Base-by-base conservation (phyloP, 35 echinoderm and acorn worm species). In the Heliocidaris tuberculata region DNA sequence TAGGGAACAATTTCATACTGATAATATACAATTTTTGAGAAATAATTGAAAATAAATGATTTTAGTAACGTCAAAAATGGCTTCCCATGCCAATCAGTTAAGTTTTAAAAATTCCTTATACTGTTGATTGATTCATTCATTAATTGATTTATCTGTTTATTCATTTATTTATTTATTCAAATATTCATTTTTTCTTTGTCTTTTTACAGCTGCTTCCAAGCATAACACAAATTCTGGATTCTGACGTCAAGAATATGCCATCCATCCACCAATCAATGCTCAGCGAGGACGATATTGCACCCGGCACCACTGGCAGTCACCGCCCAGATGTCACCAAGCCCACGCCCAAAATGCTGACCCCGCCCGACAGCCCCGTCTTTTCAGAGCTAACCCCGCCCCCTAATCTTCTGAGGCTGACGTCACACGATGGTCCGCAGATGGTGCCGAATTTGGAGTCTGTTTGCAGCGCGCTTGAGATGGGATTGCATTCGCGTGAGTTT, bases 331-430 rank as follows among this genome's bases (percentile, higher is more conserved):
- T 11, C 48, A 31, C 17, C 11, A 49, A 59, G 50, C 8, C 91
- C 48, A 13, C 50, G 31, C 47, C 47, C 91, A 93, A 93, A 29
- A 29, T 96, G 93, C 95, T 88, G 78, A 96, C 93, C 27, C 95
- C 95, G 31, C 95, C 95, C 49, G 95, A 96, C 95, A 96, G 95
- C 59, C 95, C 95, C 49, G 95, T 96, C 24, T 96, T 96, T 87
- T 94, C 95, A 31, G 95, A 96, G 85, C 86, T 96, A 32, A 96
- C 95, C 93, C 91, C 95, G 24, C 93, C 95, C 50, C 29, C 48
- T 52, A 48, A 93, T 93, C 91, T 93, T 13, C 91, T 93, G 3
- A 5, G 50, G 47, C 50, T 93, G 91, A 31, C 91, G 47, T 59
- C 47, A n/a, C 91, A 93, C 27, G 91, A 93, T n/a, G 50, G 91